Evolutionary conservation across 2,888 invertebrate genomes (phyloP), one percentile per base, ranked within the genome.

Genomic region (Pammene fasciana): DNA sequence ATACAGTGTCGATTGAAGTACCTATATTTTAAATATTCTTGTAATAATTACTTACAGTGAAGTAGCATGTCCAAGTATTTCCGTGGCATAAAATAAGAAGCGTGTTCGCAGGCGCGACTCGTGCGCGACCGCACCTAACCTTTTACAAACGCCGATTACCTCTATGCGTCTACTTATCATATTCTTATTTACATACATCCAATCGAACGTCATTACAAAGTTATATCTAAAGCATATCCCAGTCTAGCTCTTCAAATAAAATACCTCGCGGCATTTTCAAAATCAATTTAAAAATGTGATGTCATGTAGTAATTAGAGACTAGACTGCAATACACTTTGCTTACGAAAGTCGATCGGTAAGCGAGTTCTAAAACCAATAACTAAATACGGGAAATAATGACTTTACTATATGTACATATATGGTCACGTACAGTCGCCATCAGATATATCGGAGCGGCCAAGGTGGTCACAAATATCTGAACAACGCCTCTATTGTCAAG

Each of bases 111-210:
- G 66, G 70, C 70, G 73, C 71, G 62, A 72, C 73, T 74, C 71
- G 75, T 73, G 72, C 61, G 72, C 72, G 68, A 36, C 55, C 72
- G 56, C 71, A 68, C 55, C 65, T 70, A 70, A 70, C 65, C 59
- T 45, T 50, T 68, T 65, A 45, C 64, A 54, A 55, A 60, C 70
- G 65, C 60, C 60, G 65, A 60, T 65, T 60, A 59, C 57, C 64
- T 76, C 74, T 75, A 79, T 74, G 77, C 76, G 67, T 75, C 80
- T 82, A 83, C 78, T 79, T 79, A 71, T 70, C 70, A 74, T 68
- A 74, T 70, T 62, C 64, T 72, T 76, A 85, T 85, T 80, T 85
- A 84, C 79, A 85, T 75, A 83, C 80, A 82, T 76, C 76, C 76
- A 81, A 78, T 79, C 74, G 75, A 76, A 71, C 59, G 50, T 26